phyloP scores from a whole-genome alignment of 2,113 vertebrate genomes.

The Caranx melampygus region DNA sequence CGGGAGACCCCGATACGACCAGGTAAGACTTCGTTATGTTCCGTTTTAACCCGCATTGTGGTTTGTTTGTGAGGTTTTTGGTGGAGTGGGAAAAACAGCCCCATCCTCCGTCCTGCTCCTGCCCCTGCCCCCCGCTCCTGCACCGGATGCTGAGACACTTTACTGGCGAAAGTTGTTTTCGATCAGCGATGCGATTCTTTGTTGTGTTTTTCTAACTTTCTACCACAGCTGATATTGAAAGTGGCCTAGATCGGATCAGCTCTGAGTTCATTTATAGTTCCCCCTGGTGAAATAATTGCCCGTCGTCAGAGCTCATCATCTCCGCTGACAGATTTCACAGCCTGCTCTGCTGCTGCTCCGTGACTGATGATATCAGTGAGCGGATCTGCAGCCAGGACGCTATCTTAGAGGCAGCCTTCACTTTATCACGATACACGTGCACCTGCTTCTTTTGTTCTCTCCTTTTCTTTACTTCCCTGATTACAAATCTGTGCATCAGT shows the following conservation, averaged over 20 bases:
- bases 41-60: background rate
- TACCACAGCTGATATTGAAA: background rate
- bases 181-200: slow-evolving; percentile 16
- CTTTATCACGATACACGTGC: background rate
- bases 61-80: slow-evolving; percentile 31
- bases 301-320: background rate
- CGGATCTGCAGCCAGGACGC: background rate
- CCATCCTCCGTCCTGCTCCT: slow-evolving; percentile 47
- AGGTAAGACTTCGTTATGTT: slow-evolving; percentile 80
- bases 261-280: background rate
- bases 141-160: slow-evolving; percentile 28
- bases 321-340: slow-evolving; percentile 12
- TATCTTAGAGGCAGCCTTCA: background rate
- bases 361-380: slow-evolving; percentile 4
- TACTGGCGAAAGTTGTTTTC: slow-evolving; percentile 65
- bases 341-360: slow-evolving; percentile 2
- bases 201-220: slow-evolving; percentile 20
- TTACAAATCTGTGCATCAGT: background rate
- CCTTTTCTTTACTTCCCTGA: background rate
- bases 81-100: slow-evolving; percentile 36
- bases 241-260: background rate
- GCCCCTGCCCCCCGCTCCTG: background rate
- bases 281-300: background rate
- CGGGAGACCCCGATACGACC: slow-evolving; percentile 91
- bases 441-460: background rate